phyloP scores from a whole-genome alignment of 92 coral and sea anemone species.

The Diadumene lineata region DNA sequence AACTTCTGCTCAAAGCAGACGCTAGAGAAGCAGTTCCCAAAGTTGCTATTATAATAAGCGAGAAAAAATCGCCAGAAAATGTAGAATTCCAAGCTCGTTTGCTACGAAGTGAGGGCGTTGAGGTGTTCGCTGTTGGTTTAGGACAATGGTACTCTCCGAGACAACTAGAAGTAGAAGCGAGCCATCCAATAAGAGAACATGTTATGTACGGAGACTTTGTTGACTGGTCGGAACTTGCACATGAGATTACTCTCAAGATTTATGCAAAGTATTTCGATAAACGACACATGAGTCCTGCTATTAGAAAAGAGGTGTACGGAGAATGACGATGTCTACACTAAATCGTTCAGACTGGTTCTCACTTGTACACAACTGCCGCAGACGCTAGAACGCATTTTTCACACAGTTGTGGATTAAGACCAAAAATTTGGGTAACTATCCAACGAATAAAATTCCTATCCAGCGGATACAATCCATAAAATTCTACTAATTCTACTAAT shows the following conservation, averaged over 20 bases:
- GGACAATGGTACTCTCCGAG: constrained; percentile 16
- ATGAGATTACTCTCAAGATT: constrained; percentile 35
- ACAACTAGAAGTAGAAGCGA: constrained; percentile 55
- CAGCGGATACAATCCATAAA: no score
- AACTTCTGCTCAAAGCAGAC: constrained; percentile 32
- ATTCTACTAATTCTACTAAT: no score
- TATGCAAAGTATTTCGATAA: constrained; percentile 50
- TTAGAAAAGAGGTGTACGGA: constrained; percentile 21
- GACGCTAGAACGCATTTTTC: no score
- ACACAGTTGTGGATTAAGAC: no score
- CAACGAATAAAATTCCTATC: no score
- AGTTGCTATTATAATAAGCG: constrained; percentile 42
- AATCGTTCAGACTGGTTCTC: no score
- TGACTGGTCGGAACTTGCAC: constrained; percentile 40
- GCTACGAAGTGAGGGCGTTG: constrained; percentile 34
- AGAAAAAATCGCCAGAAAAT: constrained; percentile 33
- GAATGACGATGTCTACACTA: background rate
- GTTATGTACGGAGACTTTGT: constrained; percentile 29
- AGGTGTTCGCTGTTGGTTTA: constrained; percentile 50
- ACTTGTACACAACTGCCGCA: no score
- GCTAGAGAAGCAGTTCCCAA: constrained; percentile 36
- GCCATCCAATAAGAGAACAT: constrained; percentile 46
- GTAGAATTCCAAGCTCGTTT: constrained; percentile 22
- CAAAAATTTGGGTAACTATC: no score
- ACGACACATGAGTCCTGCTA: constrained; percentile 15